Conservation (phyloP, 2,113 vertebrate species). For the Bombycilla garrulus region DNA sequence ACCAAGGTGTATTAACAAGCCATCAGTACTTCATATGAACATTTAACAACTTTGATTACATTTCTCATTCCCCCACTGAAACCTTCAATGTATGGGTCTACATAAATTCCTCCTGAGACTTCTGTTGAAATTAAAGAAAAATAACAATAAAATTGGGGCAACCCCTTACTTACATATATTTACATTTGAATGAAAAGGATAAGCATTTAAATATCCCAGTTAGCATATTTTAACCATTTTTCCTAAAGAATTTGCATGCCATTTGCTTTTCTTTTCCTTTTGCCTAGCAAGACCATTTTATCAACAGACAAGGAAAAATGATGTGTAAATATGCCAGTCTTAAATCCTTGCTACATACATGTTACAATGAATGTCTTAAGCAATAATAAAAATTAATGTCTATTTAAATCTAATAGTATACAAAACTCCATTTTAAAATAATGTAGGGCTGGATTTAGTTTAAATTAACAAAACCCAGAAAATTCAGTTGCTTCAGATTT, state of each 20-base stretch:
- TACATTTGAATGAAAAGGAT: neutral
- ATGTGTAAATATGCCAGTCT: neutral
- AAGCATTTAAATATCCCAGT: neutral
- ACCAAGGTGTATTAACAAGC: constrained; percentile 5
- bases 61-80: neutral
- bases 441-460: neutral
- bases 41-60: neutral
- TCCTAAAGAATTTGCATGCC: neutral
- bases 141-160: neutral
- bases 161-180: neutral
- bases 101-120: neutral
- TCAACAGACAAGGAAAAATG: constrained; percentile 18
- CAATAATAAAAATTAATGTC: neutral
- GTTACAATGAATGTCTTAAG: neutral
- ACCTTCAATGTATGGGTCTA: neutral
- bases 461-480: constrained; percentile 25
- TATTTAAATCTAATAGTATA: neutral
- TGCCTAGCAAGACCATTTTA: neutral
- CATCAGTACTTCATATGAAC: neutral
- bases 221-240: constrained; percentile 17
- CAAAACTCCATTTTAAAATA: neutral
- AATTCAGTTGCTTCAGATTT: constrained; percentile 15
- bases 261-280: neutral
- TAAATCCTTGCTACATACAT: neutral
- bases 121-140: neutral